Base-by-base conservation (phyloP, 1,140 invertebrate genomes). In the Cylas formicarius region DNA sequence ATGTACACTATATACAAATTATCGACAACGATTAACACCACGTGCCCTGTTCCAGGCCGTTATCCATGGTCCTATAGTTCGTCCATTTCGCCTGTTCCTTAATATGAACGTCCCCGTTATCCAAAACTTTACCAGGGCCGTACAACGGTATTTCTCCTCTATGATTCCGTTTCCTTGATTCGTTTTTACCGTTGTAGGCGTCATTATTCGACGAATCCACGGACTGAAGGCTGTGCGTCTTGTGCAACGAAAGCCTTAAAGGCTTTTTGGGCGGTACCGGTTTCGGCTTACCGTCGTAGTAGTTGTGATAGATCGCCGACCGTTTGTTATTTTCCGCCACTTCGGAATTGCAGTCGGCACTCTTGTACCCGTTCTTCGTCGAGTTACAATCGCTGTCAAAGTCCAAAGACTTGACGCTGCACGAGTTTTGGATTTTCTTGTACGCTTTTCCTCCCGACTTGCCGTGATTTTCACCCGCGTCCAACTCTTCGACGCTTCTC, bases 261-360 rank as follows among this genome's bases (percentile, higher is more conserved):
- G 87, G 88, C 60, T 91, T 91, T 56, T 86, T 82, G 11, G 87
- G 87, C 3, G 87, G 86, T 11, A 78, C 78, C 3, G 86, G 85
- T 70, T 70, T 53, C 65, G 73, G 59, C 54, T 48, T 71, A 56
- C 34, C 14, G 1, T 40, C 14, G 13, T 50, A 49, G 47, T 44
- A 36, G 21, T 37, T 42, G 13, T 48, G 36, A 24, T 53, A 47
- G 7, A 67, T 61, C 2, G 67, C 62, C 23, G 67, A 58, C 55
- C 72, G 73, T 29, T 66, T 68, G 48, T 70, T 70, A 39, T 70
- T 66, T 35, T 69, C 68, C 29, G 67, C 63, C 16, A 68, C 70
- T 54, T 80, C 78, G 0, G 76, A 77, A 0, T 70, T 69, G 47
- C 76, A 76, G 50, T 77, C 73, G 9, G 72, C 50, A 21, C 21